Conservation (phyloP, 37 sponge, comb jelly and placozoan species). For the Haliclona indistincta region DNA sequence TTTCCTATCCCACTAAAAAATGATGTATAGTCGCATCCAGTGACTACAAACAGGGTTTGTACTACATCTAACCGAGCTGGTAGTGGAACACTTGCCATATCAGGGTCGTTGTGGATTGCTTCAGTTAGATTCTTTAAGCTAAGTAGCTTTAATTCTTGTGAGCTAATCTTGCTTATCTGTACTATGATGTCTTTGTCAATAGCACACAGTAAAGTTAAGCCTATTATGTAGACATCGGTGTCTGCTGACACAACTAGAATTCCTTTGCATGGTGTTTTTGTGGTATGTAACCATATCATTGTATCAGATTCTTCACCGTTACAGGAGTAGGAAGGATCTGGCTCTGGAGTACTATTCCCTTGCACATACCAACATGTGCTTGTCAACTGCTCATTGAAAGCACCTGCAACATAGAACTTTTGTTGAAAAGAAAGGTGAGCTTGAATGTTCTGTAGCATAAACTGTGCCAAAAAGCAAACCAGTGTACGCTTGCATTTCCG, state of each 20-base stretch:
- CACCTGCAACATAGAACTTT: not conserved
- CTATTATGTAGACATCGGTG: slow-evolving; percentile 10
- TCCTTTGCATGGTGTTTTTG: not conserved
- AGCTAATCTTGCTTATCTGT: not conserved
- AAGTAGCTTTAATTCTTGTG: not conserved
- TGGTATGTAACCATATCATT: slow-evolving; percentile 8
- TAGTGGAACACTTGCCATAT: not conserved
- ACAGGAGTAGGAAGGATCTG: not conserved
- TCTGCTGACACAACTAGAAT: not conserved
- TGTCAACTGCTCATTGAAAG: not conserved
- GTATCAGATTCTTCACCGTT: slow-evolving; percentile 13
- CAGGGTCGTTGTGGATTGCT: not conserved
- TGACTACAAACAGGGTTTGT: not conserved
- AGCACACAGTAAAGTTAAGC: not conserved
- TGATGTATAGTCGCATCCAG: slow-evolving; percentile 7
- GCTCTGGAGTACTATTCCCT: not conserved
- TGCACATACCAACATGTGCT: not conserved
- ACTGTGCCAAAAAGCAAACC: no score
- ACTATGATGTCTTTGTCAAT: not conserved
- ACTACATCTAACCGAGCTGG: not conserved
- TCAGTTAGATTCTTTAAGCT: not conserved
- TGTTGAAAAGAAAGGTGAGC: no score
- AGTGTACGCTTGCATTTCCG: no score
- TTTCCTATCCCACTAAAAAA: not conserved
- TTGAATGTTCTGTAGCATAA: no score